Conservation (phyloP, 37 sponge, comb jelly and placozoan species). For the Tethya wilhelma region DNA sequence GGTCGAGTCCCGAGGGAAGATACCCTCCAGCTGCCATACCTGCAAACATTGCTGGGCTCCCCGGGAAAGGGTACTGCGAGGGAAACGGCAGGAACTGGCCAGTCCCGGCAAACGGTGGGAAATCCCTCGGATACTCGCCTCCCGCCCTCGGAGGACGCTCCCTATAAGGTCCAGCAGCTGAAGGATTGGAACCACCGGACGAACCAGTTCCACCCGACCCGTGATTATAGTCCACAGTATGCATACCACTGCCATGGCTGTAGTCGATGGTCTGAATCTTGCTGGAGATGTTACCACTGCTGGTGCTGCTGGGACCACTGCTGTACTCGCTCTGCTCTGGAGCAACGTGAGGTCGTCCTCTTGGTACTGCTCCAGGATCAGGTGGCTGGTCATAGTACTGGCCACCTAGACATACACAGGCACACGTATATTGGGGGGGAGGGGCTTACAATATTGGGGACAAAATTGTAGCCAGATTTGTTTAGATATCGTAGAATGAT, state of each 20-base stretch:
- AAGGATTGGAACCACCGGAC: neutral
- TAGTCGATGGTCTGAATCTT: conserved; percentile 51
- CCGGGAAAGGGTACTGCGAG: neutral
- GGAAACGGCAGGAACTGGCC: neutral
- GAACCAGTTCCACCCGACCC: neutral
- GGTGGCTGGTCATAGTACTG: too few relatives aligned
- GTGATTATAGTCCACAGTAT: conserved; percentile 62
- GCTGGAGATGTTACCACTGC: conserved; percentile 2
- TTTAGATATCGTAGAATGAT: too few relatives aligned
- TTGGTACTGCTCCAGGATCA: too few relatives aligned
- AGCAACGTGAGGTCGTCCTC: neutral
- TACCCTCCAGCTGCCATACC: conserved; percentile 12
- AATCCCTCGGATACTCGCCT: neutral
- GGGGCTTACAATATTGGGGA: too few relatives aligned
- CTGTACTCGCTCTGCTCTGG: conserved; percentile 1
- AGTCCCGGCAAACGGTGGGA: neutral
- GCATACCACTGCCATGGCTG: conserved; percentile 34
- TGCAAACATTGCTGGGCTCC: neutral
- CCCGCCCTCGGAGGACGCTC: neutral
- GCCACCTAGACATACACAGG: too few relatives aligned
- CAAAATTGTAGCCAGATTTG: too few relatives aligned
- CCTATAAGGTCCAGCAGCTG: neutral
- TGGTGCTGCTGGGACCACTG: too few relatives aligned
- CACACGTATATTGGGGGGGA: too few relatives aligned
- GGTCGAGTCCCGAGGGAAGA: conserved; percentile 34